phyloP scores from a whole-genome alignment of 2,888 invertebrate genomes.

The Rhabditoides inermis region DNA sequence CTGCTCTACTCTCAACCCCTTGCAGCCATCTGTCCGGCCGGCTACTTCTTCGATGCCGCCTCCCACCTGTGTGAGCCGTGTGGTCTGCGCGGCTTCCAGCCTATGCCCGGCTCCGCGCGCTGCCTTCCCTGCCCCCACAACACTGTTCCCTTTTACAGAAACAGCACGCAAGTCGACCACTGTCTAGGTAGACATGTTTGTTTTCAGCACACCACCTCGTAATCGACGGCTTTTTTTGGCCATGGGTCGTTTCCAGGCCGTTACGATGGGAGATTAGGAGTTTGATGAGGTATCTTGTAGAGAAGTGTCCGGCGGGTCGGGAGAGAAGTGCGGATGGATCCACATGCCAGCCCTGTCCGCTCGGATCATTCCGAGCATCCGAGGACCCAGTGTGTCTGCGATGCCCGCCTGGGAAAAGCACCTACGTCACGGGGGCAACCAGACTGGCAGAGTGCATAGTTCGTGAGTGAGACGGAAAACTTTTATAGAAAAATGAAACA shows the following conservation, averaged over 20 bases:
- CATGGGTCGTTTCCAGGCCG: background rate
- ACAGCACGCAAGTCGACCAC: constrained; percentile 23
- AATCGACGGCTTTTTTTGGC: background rate
- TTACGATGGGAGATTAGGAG: background rate
- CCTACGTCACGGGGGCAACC: constrained; percentile 22
- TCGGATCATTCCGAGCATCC: constrained; percentile 25
- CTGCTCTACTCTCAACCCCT: background rate
- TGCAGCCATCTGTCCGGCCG: constrained; percentile 27
- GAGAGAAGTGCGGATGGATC: constrained; percentile 20
- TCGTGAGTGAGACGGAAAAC: constrained; percentile 9
- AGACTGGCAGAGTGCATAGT: constrained; percentile 17
- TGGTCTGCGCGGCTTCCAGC: constrained; percentile 25
- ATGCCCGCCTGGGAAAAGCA: constrained; percentile 32
- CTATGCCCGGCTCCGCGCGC: background rate
- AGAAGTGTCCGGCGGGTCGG: constrained; percentile 27
- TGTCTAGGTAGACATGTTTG: constrained; percentile 20
- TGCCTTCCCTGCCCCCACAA: constrained; percentile 24
- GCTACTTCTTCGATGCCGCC: constrained; percentile 22
- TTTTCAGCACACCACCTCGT: background rate
- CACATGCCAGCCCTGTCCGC: constrained; percentile 24
- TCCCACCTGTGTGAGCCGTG: constrained; percentile 28
- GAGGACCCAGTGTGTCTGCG: constrained; percentile 27
- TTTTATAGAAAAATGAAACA: background rate
- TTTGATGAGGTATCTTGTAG: constrained; percentile 6
- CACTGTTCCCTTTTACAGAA: constrained; percentile 24